phyloP scores from a whole-genome alignment of 2,888 invertebrate genomes.

The Aphidius colemani region DNA sequence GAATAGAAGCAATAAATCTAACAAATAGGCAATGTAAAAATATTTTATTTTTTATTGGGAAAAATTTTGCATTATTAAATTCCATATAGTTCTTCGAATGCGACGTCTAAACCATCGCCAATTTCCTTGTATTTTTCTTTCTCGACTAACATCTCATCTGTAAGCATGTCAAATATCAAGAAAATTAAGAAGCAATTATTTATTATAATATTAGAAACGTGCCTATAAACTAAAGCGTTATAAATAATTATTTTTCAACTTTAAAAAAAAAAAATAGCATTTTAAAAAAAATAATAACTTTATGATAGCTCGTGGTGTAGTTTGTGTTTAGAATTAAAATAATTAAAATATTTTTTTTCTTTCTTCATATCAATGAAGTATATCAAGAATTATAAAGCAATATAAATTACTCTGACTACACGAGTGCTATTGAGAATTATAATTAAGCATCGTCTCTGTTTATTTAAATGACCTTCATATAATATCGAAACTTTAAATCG shows the following conservation, averaged over 20 bases:
- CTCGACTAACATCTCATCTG: constrained; percentile 85
- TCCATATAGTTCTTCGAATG: constrained; percentile 79
- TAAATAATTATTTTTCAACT: background rate
- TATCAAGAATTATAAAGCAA: constrained; percentile 7
- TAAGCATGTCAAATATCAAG: constrained; percentile 50
- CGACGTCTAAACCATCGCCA: constrained; percentile 90
- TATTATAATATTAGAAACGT: too few relatives aligned
- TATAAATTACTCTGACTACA: background rate
- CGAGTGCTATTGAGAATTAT: background rate
- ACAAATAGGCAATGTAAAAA: constrained; percentile 39
- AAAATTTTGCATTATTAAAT: constrained; percentile 42
- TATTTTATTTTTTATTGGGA: constrained; percentile 31
- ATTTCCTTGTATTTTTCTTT: constrained; percentile 92
- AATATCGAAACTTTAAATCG: background rate
- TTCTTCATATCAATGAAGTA: background rate
- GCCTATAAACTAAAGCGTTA: too few relatives aligned
- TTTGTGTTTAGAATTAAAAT: too few relatives aligned
- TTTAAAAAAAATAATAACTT: constrained; percentile 14
- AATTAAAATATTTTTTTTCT: background rate
- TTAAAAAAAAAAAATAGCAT: constrained; percentile 25
- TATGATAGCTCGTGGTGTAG: background rate
- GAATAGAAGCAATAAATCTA: constrained; percentile 50
- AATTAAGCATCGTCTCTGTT: constrained; percentile 5
- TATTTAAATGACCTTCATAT: background rate
- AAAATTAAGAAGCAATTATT: constrained; percentile 6